These are phyloP conservation scores for Spodoptera littoralis DNA, from an alignment of 2,888 invertebrate genomes.

Conservation along the genomic window DNA sequence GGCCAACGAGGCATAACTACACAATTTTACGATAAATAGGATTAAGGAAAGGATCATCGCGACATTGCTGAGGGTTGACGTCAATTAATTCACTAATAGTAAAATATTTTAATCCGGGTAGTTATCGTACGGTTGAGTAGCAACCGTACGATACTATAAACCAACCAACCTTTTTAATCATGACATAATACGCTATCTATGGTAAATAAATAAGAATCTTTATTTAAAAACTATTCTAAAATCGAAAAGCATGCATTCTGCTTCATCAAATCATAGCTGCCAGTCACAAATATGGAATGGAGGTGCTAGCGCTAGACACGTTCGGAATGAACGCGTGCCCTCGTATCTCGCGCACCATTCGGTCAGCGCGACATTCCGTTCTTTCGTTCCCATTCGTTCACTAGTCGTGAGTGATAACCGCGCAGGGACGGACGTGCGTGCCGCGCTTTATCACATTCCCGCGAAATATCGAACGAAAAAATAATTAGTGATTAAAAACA, in stretches of 20 bases:
- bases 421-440: conserved; percentile 62
- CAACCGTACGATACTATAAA: too few relatives aligned
- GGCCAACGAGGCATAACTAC: too few relatives aligned
- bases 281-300: too few relatives aligned
- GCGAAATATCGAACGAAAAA: conserved; percentile 73
- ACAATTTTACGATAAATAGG: too few relatives aligned
- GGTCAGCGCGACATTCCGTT: conserved; percentile 67
- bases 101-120: too few relatives aligned
- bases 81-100: too few relatives aligned
- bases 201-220: conserved; percentile 5
- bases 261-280: conserved; percentile 37
- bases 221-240: conserved; percentile 14
- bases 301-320: conserved; percentile 32
- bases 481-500: conserved; percentile 67
- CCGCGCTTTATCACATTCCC: conserved; percentile 62
- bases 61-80: too few relatives aligned
- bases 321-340: conserved; percentile 54
- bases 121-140: too few relatives aligned
- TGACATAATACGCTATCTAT: conserved; percentile 1
- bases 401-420: conserved; percentile 84
- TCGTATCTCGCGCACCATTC: conserved; percentile 63
- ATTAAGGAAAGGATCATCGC: too few relatives aligned
- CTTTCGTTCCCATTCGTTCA: conserved; percentile 67
- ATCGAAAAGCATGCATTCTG: conserved; percentile 10
- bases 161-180: not conserved